Base-by-base conservation (phyloP, 2,888 invertebrate genomes). In the Papilio elwesi region DNA sequence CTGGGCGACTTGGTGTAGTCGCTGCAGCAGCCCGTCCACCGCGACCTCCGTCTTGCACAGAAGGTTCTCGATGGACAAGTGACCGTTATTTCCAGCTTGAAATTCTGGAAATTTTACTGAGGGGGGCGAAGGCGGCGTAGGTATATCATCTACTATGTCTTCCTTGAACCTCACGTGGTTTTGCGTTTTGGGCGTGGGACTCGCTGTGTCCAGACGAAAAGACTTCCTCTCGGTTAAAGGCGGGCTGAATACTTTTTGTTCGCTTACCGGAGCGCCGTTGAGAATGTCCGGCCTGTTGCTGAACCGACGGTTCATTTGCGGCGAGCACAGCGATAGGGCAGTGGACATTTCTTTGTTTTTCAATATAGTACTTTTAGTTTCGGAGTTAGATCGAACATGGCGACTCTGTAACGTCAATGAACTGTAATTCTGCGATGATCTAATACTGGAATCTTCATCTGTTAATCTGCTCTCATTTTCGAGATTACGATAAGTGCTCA, bases 21-120 rank as follows among this genome's bases (percentile, higher is more conserved):
- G 90, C 77, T 95, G 95, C 77, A 96, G 86, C 62, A 97, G 85
- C 6, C 96, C 96, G 0, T 95, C 95, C 87, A 96, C 96, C 2
- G 96, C 96, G 63, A 95, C 95, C 81, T 96, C 96, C 0, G 96
- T 96, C 87, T 96, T 96, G 75, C 94, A 94, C 75, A 96, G 85
- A 68, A 96, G 86, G 71, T 94, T 94, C 82, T 96, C 96, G 74
- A 95, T 91, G 48, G 94, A 94, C 13, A 95, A 91, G 72, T 94
- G 94, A 0, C 95, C 95, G 74, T 95, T 95, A 79, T 94, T 94
- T n/a, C 94, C 91, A 0, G 85, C 75, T 70, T 82, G 83, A 13
- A 90, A 83, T 73, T 90, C 91, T 0, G 91, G 89, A 66, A 92
- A 90, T 78, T 89, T 89, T 65, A 90, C 85, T 13, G 90, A 85